Percentiles rank a stretch among this genome's conserved stretches.
phyloP scores from a whole-genome alignment of 2,113 vertebrate species.

The Archilochus colubris region DNA sequence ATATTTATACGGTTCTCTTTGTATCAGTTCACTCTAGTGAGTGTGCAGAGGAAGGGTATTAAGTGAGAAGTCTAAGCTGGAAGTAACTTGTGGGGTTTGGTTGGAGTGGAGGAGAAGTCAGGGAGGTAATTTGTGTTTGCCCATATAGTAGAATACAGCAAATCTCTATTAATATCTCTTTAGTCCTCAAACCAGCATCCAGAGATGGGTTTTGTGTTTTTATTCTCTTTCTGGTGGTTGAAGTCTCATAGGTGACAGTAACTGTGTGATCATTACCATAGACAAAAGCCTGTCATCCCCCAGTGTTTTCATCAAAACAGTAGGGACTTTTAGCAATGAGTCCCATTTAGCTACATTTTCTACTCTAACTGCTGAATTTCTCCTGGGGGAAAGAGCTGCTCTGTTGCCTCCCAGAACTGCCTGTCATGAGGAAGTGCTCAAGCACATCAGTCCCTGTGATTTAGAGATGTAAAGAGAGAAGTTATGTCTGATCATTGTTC shows the following conservation, averaged over 20 bases:
- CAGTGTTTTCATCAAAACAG: conserved; percentile 19
- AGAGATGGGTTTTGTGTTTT: neutral
- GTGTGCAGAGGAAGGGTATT: neutral
- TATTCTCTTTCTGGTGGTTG: neutral
- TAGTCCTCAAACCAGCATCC: neutral
- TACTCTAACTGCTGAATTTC: neutral
- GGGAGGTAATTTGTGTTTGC: neutral
- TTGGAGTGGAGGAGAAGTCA: neutral
- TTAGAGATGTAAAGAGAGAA: neutral
- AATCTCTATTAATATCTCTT: neutral
- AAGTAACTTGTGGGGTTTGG: neutral
- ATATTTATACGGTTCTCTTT: neutral
- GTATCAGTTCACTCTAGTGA: neutral
- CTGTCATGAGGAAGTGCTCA: neutral
- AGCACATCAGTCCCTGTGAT: neutral
- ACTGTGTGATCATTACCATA: neutral
- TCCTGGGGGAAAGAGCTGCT: neutral
- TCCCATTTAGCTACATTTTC: conserved; percentile 14
- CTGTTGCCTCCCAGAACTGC: neutral
- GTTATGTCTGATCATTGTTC: neutral
- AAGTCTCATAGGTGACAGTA: neutral
- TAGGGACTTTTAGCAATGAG: neutral
- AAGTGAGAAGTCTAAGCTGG: neutral
- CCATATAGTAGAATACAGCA: neutral
- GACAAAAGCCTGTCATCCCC: neutral